Base-by-base conservation (phyloP, 2,888 invertebrate species). In the Acleris emargana region DNA sequence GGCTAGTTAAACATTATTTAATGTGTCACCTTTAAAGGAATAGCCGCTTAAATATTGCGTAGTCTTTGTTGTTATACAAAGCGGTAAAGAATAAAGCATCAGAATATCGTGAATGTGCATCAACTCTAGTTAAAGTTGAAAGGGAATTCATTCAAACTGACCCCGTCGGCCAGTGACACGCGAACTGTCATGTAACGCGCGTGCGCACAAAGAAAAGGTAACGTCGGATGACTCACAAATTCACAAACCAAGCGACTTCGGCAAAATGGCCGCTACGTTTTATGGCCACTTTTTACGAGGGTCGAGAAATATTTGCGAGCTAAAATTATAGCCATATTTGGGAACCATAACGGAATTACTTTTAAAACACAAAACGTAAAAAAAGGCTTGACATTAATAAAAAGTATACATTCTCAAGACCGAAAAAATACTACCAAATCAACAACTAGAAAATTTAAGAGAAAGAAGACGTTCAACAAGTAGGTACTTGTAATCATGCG, bases 131-230 rank as follows among this genome's bases (percentile, higher is more conserved):
- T 38, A 17, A 45, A 45, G 16, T 16, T n/a, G 45, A 45, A 45
- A 45, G 11, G 17, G 17, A 17, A 18, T 49, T 49, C 49, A 18
- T 49, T 49, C 11, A 9, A 18, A 49, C 17, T 64, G 64, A 60
- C 60, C 60, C 49, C 18, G 20, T 28, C 51, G 43, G 59, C 32
- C 38, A 51, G 45, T 28, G 62, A 52, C 61, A 60, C 53, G 49
- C 64, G 28, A 20, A 45, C 57, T 52, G 55, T 66, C 55, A 66
- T 52, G 52, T 60, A 38, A 38, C 58, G 66, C 64, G 64, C 49
- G 54, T 54, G 60, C 61, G 60, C 66, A 66, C 66, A 55, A 66
- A 66, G 66, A 50, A 60, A 66, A 66, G 66, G 60, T 66, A 66
- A 57, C 57, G 38, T 47, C 17, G 55, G 66, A 66, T 66, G 66